phyloP scores from a whole-genome alignment of 2,797 vertebrate species.

The Falco berigora region DNA sequence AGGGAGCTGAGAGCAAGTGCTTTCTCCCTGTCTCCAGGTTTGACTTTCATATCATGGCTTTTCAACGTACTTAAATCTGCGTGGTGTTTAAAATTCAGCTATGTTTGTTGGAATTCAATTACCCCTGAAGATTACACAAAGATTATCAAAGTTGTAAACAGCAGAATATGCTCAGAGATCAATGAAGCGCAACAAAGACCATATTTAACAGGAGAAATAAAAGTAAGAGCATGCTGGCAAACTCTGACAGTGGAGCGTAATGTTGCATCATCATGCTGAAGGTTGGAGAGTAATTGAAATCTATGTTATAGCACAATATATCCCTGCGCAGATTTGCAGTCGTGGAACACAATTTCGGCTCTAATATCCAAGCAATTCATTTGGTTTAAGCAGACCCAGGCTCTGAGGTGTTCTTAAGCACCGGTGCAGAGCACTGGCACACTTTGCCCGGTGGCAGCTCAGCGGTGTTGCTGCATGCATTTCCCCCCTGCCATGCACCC shows the following conservation, averaged over 20 bases:
- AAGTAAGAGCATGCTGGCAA: slow-evolving; percentile 48
- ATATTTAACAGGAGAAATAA: slow-evolving; percentile 70
- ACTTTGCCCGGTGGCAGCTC: not conserved
- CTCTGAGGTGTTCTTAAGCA: not conserved
- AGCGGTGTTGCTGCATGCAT: not conserved
- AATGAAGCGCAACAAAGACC: slow-evolving; percentile 69
- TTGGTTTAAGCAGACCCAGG: not conserved
- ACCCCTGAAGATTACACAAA: slow-evolving; percentile 72
- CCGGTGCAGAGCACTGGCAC: not conserved
- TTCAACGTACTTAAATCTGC: not conserved
- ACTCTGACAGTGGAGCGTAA: slow-evolving; percentile 39
- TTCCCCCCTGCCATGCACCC: rapidly evolving
- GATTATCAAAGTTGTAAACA: slow-evolving; percentile 76
- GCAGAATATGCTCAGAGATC: slow-evolving; percentile 71
- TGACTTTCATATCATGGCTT: not conserved
- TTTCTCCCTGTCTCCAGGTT: not conserved
- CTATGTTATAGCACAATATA: not conserved
- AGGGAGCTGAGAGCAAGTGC: not conserved
- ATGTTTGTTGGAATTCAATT: slow-evolving; percentile 67
- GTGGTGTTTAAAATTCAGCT: slow-evolving; percentile 59
- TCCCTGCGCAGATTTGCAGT: not conserved
- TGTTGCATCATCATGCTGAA: slow-evolving; percentile 48
- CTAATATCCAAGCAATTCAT: not conserved
- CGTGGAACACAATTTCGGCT: not conserved
- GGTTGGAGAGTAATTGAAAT: slow-evolving; percentile 65